Evolutionary conservation across 2,888 invertebrate species (phyloP), one percentile per base, ranked within the genome.

Genomic region (Campoplex capitator): DNA sequence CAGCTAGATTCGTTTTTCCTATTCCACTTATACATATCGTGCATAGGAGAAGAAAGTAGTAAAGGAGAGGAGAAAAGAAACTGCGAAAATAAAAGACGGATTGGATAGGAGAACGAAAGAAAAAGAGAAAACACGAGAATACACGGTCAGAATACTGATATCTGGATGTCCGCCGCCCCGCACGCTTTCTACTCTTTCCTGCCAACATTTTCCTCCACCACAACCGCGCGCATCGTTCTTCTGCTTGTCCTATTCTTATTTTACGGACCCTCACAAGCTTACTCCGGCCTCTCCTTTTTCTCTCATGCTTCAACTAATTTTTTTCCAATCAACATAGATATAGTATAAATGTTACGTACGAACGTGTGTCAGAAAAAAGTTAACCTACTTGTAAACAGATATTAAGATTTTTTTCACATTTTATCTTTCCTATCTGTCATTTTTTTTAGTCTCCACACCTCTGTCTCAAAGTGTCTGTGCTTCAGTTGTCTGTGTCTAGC

Each of bases 71-170:
- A 75, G 42, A 65, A 62, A 67, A 62, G 70, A 71, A 81, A 73
- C 56, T 81, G 74, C 73, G 81, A 78, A 85, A 74, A 77, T 58
- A 74, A 74, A 67, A 74, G 78, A 77, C 54, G 38, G 38, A 35
- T 38, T 65, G 23, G 68, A 68, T 45, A 32, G 32, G 51, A 70
- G 56, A 23, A 82, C 79, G 80, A 38, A 56, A 45, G 68, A 73
- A 42, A 73, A 74, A 79, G 71, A 73, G 80, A 83, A 74, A 71
- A 42, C 67, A 67, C 85, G 83, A 80, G 87, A 86, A 86, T 88
- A 91, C 91, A 89, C 88, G 76, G 38, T 75, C 82, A 89, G 91
- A 92, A 91, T 92, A 92, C 88, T 90, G 91, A 92, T 91, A 88
- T 88, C 87, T 75, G 88, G 74, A 87, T 90, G 86, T 82, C 86